Conservation (phyloP, 2,113 vertebrate genomes). For the Pavo muticus region DNA sequence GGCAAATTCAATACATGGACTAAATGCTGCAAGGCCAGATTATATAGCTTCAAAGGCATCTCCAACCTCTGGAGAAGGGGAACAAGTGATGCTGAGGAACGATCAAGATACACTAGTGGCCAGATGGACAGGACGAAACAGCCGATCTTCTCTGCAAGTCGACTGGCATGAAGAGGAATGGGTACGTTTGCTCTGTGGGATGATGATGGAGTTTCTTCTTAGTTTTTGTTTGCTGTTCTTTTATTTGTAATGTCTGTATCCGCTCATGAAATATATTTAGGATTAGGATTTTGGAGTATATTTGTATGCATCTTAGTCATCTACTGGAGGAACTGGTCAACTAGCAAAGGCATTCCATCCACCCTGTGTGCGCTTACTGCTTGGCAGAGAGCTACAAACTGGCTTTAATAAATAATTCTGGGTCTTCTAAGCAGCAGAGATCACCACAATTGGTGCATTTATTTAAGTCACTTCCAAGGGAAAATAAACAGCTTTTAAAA, state of each 20-base stretch:
- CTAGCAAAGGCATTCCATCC: not conserved
- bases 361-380: not conserved
- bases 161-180: conserved; percentile 98
- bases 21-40: conserved; percentile 93
- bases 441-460: not conserved
- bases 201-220: not conserved
- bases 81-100: conserved; percentile 95
- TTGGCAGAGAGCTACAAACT: not conserved
- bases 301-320: not conserved
- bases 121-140: conserved; percentile 91
- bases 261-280: not conserved
- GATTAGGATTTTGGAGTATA: not conserved
- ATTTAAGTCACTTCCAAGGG: not conserved
- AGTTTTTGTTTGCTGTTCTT: not conserved
- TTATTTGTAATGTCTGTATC: not conserved
- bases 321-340: not conserved
- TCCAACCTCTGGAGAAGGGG: conserved; percentile 89
- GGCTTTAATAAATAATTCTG: not conserved
- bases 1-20: conserved; percentile 92
- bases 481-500: not conserved
- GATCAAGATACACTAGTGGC: conserved; percentile 96
- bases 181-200: conserved; percentile 79
- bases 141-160: conserved; percentile 89
- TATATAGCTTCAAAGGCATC: conserved; percentile 96
- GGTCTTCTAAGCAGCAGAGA: not conserved